A percentile compares a stretch with the other conserved stretches of the same genome.
Evolutionary conservation across 2,113 vertebrate species (phyloP).

Genomic region (Callithrix jacchus): DNA sequence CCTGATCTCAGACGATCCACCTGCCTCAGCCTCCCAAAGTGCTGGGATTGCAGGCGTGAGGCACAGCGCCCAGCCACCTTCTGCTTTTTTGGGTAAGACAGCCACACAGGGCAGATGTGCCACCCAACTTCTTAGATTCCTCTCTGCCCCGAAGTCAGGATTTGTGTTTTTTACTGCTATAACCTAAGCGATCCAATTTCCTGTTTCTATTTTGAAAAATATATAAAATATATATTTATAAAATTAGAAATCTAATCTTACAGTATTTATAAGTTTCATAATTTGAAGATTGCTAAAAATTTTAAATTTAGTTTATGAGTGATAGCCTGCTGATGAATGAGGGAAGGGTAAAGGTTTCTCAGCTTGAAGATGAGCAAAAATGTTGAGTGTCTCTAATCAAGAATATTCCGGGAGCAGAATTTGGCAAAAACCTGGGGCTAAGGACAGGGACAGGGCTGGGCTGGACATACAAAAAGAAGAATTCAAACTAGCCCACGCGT

Average conservation of each 20-base stretch:
- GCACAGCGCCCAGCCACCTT: not conserved
- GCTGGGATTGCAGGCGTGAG: too few species aligned
- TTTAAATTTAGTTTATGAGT: not conserved
- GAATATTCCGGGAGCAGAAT: not conserved
- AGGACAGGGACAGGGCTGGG: rapidly evolving
- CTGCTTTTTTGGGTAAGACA: too few species aligned
- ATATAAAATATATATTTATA: not conserved
- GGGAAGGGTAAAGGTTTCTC: not conserved
- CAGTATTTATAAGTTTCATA: not conserved
- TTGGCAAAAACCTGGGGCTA: too few species aligned
- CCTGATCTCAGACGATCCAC: too few species aligned
- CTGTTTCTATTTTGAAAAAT: not conserved
- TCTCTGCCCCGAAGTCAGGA: not conserved
- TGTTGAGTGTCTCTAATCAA: not conserved
- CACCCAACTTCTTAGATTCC: too few species aligned
- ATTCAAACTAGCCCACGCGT: not conserved
- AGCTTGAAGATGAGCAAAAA: not conserved
- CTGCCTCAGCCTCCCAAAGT: too few species aligned
- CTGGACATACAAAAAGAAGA: too few species aligned
- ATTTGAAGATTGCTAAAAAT: not conserved
- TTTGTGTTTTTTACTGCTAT: not conserved
- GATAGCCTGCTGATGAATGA: not conserved
- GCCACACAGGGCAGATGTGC: rapidly evolving
- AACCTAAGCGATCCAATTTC: not conserved
- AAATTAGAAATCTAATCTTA: not conserved